Percentiles rank a stretch among this genome's conserved stretches.
phyloP scores from a whole-genome alignment of 2,888 invertebrate genomes.

The Pseudococcus jackbeardsleyi region DNA sequence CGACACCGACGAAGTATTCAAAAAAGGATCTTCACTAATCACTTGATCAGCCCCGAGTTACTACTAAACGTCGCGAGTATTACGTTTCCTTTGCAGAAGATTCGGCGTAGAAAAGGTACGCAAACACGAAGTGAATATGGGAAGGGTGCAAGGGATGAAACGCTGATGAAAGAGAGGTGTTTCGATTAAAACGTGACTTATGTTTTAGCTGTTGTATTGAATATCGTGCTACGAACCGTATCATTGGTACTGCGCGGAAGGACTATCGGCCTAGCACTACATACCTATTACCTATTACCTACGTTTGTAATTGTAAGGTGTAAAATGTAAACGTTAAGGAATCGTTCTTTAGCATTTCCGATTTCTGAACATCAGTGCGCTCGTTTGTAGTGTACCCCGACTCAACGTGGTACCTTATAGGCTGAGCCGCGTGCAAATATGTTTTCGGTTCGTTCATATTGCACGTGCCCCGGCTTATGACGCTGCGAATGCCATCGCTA shows the following conservation, averaged over 20 bases:
- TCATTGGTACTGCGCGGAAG: conserved; percentile 91
- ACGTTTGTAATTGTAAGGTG: conserved; percentile 85
- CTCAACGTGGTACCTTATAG: too few relatives aligned
- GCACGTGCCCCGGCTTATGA: too few relatives aligned
- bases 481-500: too few relatives aligned
- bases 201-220: conserved; percentile 84
- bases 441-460: too few relatives aligned
- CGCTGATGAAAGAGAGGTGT: not conserved
- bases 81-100: conserved; percentile 94
- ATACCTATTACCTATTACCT: too few relatives aligned
- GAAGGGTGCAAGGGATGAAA: not conserved
- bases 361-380: too few relatives aligned
- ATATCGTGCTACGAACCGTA: conserved; percentile 95
- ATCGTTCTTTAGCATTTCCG: too few relatives aligned
- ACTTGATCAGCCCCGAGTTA: conserved; percentile 80
- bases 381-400: too few relatives aligned
- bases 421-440: too few relatives aligned
- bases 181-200: not conserved
- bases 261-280: conserved; percentile 66
- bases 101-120: conserved; percentile 85
- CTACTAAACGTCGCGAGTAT: conserved; percentile 78
- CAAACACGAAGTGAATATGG: not conserved
- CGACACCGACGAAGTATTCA: conserved; percentile 87
- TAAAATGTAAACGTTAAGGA: too few relatives aligned
- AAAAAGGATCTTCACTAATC: conserved; percentile 90